Conservation (phyloP, 92 coral and sea anemone species). For the Metridium senile region DNA sequence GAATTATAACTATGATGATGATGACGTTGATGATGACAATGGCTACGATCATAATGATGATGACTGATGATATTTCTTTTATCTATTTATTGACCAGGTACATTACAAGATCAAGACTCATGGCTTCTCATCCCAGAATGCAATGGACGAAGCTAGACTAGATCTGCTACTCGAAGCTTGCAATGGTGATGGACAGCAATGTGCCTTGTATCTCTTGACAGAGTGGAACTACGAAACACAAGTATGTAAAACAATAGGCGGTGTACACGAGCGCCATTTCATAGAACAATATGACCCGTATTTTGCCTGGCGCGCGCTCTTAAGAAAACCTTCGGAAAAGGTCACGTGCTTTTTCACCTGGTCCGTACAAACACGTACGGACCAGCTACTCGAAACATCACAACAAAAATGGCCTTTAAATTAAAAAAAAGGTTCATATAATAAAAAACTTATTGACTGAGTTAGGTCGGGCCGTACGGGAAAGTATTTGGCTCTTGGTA, state of each 20-base stretch:
- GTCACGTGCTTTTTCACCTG: no score
- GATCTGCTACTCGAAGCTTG: conserved; percentile 27
- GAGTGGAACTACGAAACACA: conserved; percentile 63
- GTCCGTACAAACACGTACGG: no score
- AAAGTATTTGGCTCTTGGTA: no score
- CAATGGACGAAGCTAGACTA: conserved; percentile 36
- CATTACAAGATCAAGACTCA: background rate
- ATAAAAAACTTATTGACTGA: no score
- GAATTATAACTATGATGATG: background rate
- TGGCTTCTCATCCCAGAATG: conserved; percentile 2
- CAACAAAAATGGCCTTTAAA: no score
- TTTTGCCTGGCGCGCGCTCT: background rate
- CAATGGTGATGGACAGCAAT: background rate
- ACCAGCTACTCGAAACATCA: no score
- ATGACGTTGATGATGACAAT: background rate
- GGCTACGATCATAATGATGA: background rate
- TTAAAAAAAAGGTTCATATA: no score
- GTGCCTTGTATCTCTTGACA: conserved; percentile 45
- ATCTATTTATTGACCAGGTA: background rate
- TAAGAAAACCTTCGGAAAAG: no score
- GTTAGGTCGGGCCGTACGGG: no score
- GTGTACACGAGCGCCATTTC: no score
- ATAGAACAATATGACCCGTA: no score
- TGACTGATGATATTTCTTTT: background rate
- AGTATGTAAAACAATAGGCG: conserved; percentile 16